phyloP scores from a whole-genome alignment of 2,797 vertebrate species.

The Crotalus adamanteus region DNA sequence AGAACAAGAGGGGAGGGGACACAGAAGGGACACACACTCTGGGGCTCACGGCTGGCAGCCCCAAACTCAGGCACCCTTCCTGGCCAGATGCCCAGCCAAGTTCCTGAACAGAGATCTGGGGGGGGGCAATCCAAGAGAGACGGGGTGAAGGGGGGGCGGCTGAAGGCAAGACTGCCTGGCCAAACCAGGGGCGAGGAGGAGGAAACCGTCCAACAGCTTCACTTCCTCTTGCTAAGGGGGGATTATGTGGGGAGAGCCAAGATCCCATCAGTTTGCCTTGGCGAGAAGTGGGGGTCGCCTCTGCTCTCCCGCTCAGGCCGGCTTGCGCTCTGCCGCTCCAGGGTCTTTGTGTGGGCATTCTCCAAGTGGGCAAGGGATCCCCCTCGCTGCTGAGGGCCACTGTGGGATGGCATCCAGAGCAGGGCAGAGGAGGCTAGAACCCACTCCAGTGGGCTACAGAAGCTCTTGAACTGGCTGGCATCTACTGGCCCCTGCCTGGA shows the following conservation, averaged over 20 bases:
- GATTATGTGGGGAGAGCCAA: background rate
- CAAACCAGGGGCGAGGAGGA: background rate
- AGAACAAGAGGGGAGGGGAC: no score
- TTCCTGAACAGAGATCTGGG: no score
- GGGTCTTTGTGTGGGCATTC: background rate
- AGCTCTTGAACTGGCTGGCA: background rate
- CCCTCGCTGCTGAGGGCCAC: background rate
- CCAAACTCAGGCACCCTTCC: background rate
- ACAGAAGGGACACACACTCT: background rate
- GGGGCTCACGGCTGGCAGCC: background rate
- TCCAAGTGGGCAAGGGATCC: background rate
- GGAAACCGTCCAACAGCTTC: background rate
- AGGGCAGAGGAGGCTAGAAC: background rate
- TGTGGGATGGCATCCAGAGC: background rate
- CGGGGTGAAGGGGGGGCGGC: background rate
- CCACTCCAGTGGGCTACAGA: background rate
- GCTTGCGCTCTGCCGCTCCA: background rate
- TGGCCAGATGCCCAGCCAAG: background rate
- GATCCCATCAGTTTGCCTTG: background rate
- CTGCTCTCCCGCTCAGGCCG: background rate
- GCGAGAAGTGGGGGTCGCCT: background rate
- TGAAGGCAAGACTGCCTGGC: constrained; percentile 41
- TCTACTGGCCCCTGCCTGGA: background rate
- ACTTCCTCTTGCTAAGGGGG: background rate
- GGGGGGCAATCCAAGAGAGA: background rate